Percentiles rank a stretch among this genome's conserved stretches.
Evolutionary conservation across 2,888 invertebrate genomes (phyloP).

Genomic region (Netelia virgata): DNA sequence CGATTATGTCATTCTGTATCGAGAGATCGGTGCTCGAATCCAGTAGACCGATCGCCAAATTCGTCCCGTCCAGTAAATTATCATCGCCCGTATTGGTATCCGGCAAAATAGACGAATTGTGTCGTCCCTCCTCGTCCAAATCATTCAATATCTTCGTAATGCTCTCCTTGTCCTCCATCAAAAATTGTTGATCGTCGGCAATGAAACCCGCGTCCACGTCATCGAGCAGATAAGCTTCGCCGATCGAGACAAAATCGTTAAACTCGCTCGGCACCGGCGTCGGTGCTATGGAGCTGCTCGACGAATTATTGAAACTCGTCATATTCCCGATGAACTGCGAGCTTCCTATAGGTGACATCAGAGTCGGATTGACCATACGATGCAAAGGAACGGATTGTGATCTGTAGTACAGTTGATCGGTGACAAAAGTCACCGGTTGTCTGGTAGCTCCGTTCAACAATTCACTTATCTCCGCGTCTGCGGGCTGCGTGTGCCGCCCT

Average conservation of each 20-base stretch:
- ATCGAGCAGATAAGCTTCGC: slow-evolving; percentile 85
- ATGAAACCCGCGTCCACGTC: slow-evolving; percentile 81
- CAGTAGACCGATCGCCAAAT: slow-evolving; percentile 69
- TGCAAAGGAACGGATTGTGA: slow-evolving; percentile 93
- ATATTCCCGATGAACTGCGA: slow-evolving; percentile 75
- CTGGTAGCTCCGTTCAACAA: slow-evolving; percentile 87
- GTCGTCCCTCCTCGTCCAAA: slow-evolving; percentile 84
- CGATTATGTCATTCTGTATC: slow-evolving; percentile 72
- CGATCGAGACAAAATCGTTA: slow-evolving; percentile 89
- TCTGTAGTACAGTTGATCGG: slow-evolving; percentile 85
- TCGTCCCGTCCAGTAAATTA: slow-evolving; percentile 73
- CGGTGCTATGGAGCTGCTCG: slow-evolving; percentile 89
- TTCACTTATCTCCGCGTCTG: slow-evolving; percentile 87
- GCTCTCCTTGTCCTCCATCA: slow-evolving; percentile 86
- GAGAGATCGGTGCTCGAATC: slow-evolving; percentile 76
- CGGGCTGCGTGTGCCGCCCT: slow-evolving; percentile 72
- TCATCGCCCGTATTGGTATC: slow-evolving; percentile 73
- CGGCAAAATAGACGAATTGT: slow-evolving; percentile 75
- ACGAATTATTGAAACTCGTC: slow-evolving; percentile 80
- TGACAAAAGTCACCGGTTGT: slow-evolving; percentile 81
- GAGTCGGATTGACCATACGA: slow-evolving; percentile 85
- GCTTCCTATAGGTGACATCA: slow-evolving; percentile 83
- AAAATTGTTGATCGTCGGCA: slow-evolving; percentile 79
- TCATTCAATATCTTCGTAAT: slow-evolving; percentile 89
- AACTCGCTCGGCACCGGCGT: slow-evolving; percentile 91